phyloP scores from a whole-genome alignment of 2,113 vertebrate species.

The Pandion haliaetus region DNA sequence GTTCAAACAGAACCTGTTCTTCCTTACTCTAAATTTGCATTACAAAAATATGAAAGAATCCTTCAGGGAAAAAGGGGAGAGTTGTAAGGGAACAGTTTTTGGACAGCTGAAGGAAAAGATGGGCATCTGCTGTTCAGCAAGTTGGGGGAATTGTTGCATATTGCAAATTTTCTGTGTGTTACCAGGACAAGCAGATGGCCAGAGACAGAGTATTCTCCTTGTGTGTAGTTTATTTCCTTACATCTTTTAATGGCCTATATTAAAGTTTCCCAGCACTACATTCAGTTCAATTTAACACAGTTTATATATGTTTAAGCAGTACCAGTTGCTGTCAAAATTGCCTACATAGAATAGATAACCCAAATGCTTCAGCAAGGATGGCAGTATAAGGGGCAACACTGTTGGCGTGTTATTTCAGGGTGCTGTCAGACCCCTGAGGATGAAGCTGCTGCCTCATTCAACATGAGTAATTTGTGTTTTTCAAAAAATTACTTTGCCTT shows the following conservation, averaged over 20 bases:
- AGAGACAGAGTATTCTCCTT: constrained; percentile 46
- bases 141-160: constrained; percentile 56
- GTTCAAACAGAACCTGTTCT: constrained; percentile 31
- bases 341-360: background rate
- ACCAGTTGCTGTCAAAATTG: background rate
- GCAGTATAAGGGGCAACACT: background rate
- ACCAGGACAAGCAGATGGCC: constrained; percentile 62
- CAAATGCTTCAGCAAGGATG: background rate
- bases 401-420: background rate
- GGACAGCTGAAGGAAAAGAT: constrained; percentile 59
- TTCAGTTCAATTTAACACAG: constrained; percentile 14
- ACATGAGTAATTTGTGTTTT: background rate
- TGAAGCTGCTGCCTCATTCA: background rate
- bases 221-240: constrained; percentile 45
- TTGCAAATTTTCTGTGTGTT: constrained; percentile 32
- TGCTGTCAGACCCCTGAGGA: background rate
- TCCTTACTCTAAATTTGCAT: constrained; percentile 30
- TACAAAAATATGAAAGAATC: constrained; percentile 18
- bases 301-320: background rate
- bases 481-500: background rate
- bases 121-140: constrained; percentile 61
- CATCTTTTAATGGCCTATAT: constrained; percentile 25
- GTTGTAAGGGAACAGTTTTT: constrained; percentile 21
- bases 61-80: background rate
- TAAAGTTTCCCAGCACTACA: constrained; percentile 16